phyloP scores from a whole-genome alignment of 2,113 vertebrate species.

The Sturnira hondurensis region DNA sequence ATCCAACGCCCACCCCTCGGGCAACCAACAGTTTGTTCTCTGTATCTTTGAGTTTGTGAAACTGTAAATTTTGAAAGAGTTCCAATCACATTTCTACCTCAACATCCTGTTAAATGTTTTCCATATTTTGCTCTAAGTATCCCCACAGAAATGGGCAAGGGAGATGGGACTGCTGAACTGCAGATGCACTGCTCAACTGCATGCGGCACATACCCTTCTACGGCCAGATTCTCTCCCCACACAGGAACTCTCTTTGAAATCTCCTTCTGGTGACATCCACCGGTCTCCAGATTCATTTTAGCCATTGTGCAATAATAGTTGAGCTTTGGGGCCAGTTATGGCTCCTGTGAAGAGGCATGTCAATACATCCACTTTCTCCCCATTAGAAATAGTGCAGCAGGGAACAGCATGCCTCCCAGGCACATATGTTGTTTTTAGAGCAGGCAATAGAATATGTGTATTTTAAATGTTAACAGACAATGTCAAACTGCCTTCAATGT shows the following conservation, averaged over 20 bases:
- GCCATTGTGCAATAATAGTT: background rate
- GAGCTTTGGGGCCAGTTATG: background rate
- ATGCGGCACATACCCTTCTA: background rate
- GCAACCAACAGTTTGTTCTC: background rate
- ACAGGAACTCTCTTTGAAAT: background rate
- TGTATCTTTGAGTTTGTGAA: background rate
- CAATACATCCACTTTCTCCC: background rate
- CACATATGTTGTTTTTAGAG: rapidly evolving
- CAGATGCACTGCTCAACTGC: too few relatives aligned
- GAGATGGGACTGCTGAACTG: rapidly evolving
- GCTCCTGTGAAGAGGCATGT: background rate
- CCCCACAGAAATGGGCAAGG: background rate
- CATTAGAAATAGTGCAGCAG: background rate
- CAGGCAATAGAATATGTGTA: background rate
- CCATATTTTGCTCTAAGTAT: background rate
- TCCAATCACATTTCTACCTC: background rate
- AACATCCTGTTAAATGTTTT: background rate
- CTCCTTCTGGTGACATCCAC: background rate
- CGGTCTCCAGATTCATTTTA: background rate
- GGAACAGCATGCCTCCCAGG: background rate
- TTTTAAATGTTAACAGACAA: background rate
- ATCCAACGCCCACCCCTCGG: background rate
- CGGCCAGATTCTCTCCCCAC: background rate
- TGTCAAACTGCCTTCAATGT: background rate
- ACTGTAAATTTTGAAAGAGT: background rate